A percentile compares a stretch with the other conserved stretches of the same genome.
Conservation (phyloP, 2,797 vertebrate species). For the Chelon labrosus region DNA sequence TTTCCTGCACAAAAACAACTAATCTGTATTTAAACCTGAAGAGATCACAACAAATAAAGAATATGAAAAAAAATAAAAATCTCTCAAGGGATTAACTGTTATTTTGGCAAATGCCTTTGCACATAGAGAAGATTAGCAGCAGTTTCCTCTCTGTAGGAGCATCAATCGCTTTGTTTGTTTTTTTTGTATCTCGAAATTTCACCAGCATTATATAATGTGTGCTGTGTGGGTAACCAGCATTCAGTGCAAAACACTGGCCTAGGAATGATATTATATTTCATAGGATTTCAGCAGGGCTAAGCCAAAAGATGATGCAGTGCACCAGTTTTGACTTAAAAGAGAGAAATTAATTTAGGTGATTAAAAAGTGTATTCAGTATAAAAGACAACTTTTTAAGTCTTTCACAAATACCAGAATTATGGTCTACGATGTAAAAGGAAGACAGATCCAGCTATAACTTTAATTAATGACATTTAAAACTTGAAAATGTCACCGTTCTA, state of each 20-base stretch:
- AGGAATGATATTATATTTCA: background rate
- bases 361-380: background rate
- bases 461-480: background rate
- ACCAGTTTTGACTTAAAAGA: background rate
- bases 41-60: background rate
- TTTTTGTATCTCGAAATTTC: conserved; percentile 13
- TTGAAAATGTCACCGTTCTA: background rate
- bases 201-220: conserved; percentile 21
- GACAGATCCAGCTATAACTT: background rate
- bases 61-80: background rate
- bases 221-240: conserved; percentile 10
- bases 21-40: conserved; percentile 7
- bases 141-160: background rate
- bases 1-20: background rate
- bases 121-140: conserved; percentile 17
- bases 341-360: conserved; percentile 1
- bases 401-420: background rate
- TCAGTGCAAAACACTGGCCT: conserved; percentile 6
- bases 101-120: conserved; percentile 2
- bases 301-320: background rate
- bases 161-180: conserved; percentile 11
- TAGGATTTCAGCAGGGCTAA: background rate
- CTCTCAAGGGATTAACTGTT: conserved; percentile 13
- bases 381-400: background rate
- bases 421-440: background rate